phyloP scores from a whole-genome alignment of 2,113 vertebrate genomes.

The Oncorhynchus clarkii region DNA sequence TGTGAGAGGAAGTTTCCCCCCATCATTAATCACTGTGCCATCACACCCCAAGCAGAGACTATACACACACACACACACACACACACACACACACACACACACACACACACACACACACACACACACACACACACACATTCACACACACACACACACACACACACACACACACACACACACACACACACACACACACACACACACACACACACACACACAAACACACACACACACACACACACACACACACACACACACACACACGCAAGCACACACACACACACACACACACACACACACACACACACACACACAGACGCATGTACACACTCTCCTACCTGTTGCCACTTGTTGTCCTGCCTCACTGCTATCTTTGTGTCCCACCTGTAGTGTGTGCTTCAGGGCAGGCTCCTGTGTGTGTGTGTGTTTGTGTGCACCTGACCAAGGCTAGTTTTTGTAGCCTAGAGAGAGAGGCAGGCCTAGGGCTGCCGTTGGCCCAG shows the following conservation, averaged over 20 bases:
- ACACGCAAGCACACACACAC: too few relatives aligned
- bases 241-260: neutral
- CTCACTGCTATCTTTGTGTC: neutral
- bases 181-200: too few relatives aligned
- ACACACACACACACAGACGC: neutral
- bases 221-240: neutral
- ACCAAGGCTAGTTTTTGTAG: neutral
- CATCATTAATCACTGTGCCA: constrained; percentile 66
- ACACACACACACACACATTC: neutral
- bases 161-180: neutral
- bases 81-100: constrained; percentile 2
- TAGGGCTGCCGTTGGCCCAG: constrained; percentile 19
- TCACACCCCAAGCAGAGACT: constrained; percentile 31
- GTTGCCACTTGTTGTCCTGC: neutral
- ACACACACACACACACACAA: neutral
- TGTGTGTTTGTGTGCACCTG: neutral
- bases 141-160: too few relatives aligned
- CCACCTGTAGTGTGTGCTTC: neutral
- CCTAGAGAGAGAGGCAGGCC: constrained; percentile 12
- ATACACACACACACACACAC: neutral
- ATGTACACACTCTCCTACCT: neutral
- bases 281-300: neutral
- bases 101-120: neutral
- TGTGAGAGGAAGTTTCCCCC: constrained; percentile 64
- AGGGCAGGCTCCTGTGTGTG: neutral